These are phyloP conservation scores for Lampris megalopsis DNA, from an alignment of 2,113 vertebrate genomes.

Conservation along the genomic window DNA sequence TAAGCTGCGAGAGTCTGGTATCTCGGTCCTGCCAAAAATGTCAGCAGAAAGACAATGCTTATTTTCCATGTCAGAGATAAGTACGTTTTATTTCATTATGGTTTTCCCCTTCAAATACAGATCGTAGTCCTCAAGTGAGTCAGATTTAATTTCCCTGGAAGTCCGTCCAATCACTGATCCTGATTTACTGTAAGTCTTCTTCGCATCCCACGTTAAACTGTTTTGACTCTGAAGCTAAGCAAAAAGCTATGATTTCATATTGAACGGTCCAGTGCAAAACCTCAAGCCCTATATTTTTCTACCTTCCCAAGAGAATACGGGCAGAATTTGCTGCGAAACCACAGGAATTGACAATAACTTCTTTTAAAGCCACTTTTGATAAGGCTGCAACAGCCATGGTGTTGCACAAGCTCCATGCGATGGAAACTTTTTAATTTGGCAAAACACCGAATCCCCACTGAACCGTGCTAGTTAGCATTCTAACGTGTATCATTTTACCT, in stretches of 20 bases:
- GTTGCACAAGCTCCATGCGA: too few species aligned
- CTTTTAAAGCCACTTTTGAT: background rate
- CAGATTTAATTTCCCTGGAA: conserved; percentile 44
- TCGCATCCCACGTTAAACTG: background rate
- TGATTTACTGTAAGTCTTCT: conserved; percentile 10
- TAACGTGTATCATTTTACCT: background rate
- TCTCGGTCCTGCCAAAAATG: background rate
- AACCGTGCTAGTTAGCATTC: background rate
- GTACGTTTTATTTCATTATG: too few species aligned
- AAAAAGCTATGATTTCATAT: conserved; percentile 27
- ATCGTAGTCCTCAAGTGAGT: conserved; percentile 32
- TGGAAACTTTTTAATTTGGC: background rate
- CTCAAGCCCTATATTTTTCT: background rate
- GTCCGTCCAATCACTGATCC: conserved; percentile 47
- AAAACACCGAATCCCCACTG: background rate
- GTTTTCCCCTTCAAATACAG: background rate
- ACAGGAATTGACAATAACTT: background rate
- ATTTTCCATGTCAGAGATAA: conserved; percentile 1
- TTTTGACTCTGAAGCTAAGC: conserved; percentile 10
- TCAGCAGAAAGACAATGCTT: background rate
- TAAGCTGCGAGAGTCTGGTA: background rate
- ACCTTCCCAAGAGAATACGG: background rate
- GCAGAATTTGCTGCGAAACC: background rate
- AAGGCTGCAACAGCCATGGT: background rate
- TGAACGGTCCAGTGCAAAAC: conserved; percentile 14